A percentile compares a stretch with the other conserved stretches of the same genome.
Conservation (phyloP, 2,113 vertebrate species). For the Balaenoptera acutorostrata region DNA sequence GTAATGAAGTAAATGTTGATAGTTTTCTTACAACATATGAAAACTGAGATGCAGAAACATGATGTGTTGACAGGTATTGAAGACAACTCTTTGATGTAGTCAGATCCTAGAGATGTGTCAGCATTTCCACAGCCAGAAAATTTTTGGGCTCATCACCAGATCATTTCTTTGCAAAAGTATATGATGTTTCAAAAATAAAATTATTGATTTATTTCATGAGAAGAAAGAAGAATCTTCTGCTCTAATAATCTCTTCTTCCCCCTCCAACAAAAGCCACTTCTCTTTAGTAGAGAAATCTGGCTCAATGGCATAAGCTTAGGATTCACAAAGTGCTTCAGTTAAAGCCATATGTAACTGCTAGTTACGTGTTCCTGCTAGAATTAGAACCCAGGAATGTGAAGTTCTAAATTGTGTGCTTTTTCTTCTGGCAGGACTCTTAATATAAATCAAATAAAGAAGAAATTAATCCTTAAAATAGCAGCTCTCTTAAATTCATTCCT, state of each 20-base stretch:
- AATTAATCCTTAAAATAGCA: not conserved
- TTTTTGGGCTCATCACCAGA: slow-evolving; percentile 1
- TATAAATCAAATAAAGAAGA: not conserved
- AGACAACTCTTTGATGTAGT: slow-evolving; percentile 51
- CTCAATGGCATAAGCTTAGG: not conserved
- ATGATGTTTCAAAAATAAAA: slow-evolving; percentile 34
- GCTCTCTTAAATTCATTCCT: not conserved
- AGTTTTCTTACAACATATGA: slow-evolving; percentile 40
- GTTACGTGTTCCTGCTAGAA: not conserved
- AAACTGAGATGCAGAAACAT: slow-evolving; percentile 48
- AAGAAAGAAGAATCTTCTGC: slow-evolving; percentile 20
- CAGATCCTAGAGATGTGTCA: slow-evolving; percentile 35
- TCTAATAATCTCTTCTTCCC: not conserved
- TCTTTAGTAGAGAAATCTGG: not conserved
- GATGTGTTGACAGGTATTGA: slow-evolving; percentile 45
- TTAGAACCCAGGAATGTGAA: not conserved
- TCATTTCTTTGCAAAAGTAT: slow-evolving; percentile 45
- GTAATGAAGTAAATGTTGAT: slow-evolving; percentile 23
- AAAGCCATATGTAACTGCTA: not conserved
- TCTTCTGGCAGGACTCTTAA: not conserved
- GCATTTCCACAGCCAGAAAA: slow-evolving; percentile 29
- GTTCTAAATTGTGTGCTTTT: not conserved
- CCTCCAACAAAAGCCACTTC: not conserved
- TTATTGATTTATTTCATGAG: slow-evolving; percentile 31
- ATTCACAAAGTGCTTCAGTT: slow-evolving; percentile 2